phyloP scores from a whole-genome alignment of 1,140 invertebrate genomes.

The Drosophila kanapiae region DNA sequence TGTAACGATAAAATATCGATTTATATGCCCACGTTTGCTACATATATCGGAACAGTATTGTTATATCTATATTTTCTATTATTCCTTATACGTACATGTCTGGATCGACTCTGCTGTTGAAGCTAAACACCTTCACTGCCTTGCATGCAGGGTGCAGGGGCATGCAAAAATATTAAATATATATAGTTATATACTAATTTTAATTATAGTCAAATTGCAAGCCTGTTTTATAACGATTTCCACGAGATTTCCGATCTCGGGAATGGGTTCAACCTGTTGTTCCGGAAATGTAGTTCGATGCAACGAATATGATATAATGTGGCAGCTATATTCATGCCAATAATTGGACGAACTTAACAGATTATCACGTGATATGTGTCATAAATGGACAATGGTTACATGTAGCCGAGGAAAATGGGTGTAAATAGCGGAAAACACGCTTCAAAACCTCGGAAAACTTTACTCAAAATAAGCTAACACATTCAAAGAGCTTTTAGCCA shows the following conservation, averaged over 20 bases:
- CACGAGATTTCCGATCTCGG: background rate
- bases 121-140: background rate
- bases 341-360: constrained; percentile 12
- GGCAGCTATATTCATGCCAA: constrained; percentile 5
- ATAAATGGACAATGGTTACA: background rate
- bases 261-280: background rate
- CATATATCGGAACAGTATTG: no score
- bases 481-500: background rate
- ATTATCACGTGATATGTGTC: constrained; percentile 8
- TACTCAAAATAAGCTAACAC: background rate
- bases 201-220: background rate
- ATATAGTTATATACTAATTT: background rate
- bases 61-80: no score
- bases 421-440: background rate
- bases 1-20: no score
- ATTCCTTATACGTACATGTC: background rate
- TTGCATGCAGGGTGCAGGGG: background rate
- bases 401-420: background rate
- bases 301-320: constrained; percentile 1
- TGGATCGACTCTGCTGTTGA: background rate
- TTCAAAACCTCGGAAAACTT: background rate
- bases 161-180: background rate
- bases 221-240: background rate
- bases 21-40: no score
- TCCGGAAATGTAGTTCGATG: constrained; percentile 24